Base-by-base conservation (phyloP, 2,888 invertebrate species). In the Blastobasis lacticolella region DNA sequence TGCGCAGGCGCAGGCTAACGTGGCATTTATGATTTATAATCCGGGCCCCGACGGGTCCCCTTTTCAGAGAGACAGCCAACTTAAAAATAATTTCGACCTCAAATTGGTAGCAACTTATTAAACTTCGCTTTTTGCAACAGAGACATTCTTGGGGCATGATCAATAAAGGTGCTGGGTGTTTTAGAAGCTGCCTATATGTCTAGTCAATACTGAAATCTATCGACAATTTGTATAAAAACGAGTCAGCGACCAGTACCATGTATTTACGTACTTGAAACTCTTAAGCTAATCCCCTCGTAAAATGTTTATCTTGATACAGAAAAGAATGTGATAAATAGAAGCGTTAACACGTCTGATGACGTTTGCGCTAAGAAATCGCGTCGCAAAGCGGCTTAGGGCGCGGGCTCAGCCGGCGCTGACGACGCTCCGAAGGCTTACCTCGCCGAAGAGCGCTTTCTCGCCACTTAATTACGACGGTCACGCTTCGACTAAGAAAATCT, bases 1-100 rank as follows among this genome's bases (percentile, higher is more conserved):
- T 23, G 23, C 23, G 23, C 23, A 23, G 23, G 23, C 23, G 66
- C 69, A 69, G 67, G 65, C 75, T 79, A 78, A 83, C 81, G 78
- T 81, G 86, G 82, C 84, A 78, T 76, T 79, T 84, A 82, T 86
- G 86, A 85, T 86, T 86, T 86, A 86, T 84, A 85, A 83, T 81
- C 83, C 75, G 73, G 80, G 73, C 81, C 67, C 74, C 78, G 78
- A 78, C 79, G 76, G 73, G 75, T 77, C 78, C 69, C 74, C 78
- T 72, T 70, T 73, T 74, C 75, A 70, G 73, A 75, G 78, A 78
- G 82, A 81, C 83, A 80, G 78, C 75, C 69, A 71, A 59, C 75
- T 78, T 73, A 68, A 76, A 81, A 82, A 81, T 81, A 80, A 81
- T 81, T 82, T 82, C 71, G 72, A 74, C 76, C 81, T 83, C 78